Percentiles rank a stretch among this genome's conserved stretches.
These are phyloP conservation scores for Trichopoda pennipes DNA, from an alignment of 2,888 invertebrate genomes.

Conservation along the genomic window DNA sequence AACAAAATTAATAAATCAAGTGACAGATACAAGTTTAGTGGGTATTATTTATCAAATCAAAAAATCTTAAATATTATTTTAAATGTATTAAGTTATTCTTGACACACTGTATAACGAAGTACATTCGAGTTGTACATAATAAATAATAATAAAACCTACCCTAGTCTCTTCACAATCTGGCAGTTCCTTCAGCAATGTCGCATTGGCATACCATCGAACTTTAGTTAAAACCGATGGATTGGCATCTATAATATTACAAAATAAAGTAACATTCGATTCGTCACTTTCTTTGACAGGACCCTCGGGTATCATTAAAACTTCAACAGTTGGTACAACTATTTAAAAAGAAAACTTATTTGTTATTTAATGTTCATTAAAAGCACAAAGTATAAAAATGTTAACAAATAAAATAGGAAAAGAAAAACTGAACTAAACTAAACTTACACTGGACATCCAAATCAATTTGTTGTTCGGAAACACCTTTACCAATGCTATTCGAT, in stretches of 20 bases:
- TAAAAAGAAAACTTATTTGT: background rate
- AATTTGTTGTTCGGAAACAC: slow-evolving; percentile 87
- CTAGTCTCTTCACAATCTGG: slow-evolving; percentile 86
- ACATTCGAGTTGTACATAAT: background rate
- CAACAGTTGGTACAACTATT: slow-evolving; percentile 88
- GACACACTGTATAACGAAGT: no score
- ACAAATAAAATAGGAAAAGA: slow-evolving; percentile 71
- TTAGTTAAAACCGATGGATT: slow-evolving; percentile 88
- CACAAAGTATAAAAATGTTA: background rate
- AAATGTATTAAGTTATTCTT: no score
- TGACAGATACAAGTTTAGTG: no score
- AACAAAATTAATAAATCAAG: no score
- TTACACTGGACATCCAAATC: slow-evolving; percentile 92
- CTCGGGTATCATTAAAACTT: slow-evolving; percentile 88
- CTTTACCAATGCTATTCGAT: slow-evolving; percentile 89
- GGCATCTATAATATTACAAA: slow-evolving; percentile 89
- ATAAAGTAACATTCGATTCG: slow-evolving; percentile 89
- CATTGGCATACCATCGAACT: slow-evolving; percentile 94
- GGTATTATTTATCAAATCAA: no score
- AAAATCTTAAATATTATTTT: no score
- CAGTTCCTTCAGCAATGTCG: slow-evolving; percentile 90
- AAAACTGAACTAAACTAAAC: no score
- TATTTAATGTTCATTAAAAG: background rate
- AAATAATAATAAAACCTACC: slow-evolving; percentile 69
- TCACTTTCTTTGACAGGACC: slow-evolving; percentile 90